A percentile compares a stretch with the other conserved stretches of the same genome.
These are phyloP conservation scores for Nothobranchius kuhntae DNA, from an alignment of 2,113 vertebrate species.

Conservation along the genomic window DNA sequence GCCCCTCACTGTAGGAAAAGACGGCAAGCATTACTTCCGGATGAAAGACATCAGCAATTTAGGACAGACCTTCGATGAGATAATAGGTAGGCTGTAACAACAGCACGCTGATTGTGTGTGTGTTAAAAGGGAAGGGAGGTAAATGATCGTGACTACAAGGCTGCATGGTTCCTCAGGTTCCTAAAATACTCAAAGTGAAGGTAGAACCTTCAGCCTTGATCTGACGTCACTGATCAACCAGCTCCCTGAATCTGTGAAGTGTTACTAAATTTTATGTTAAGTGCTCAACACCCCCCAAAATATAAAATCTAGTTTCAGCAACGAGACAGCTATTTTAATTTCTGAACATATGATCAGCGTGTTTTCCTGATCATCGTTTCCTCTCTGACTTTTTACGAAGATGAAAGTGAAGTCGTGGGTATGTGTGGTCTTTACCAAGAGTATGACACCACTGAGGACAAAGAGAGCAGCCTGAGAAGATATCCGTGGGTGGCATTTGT, in stretches of 20 bases:
- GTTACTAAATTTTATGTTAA: slow-evolving; percentile 9
- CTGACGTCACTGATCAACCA: slow-evolving; percentile 9
- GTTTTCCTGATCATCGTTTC: background rate
- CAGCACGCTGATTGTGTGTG: background rate
- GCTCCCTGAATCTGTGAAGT: slow-evolving; percentile 1
- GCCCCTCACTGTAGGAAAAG: slow-evolving; percentile 42
- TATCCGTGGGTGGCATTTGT: slow-evolving; percentile 71
- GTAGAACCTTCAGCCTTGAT: slow-evolving; percentile 11
- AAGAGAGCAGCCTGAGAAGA: background rate
- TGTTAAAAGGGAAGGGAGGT: background rate
- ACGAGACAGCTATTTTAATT: background rate
- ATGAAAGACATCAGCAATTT: slow-evolving; percentile 4
- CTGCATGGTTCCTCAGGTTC: slow-evolving; percentile 9
- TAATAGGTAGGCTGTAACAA: slow-evolving; percentile 70
- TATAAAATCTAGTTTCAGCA: background rate
- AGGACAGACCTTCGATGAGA: slow-evolving; percentile 68
- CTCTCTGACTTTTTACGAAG: slow-evolving; percentile 43
- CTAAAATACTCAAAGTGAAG: slow-evolving; percentile 16
- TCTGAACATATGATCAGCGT: background rate
- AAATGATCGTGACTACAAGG: slow-evolving; percentile 1
- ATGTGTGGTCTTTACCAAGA: slow-evolving; percentile 76
- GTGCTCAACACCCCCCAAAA: background rate
- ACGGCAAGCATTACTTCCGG: slow-evolving; percentile 65
- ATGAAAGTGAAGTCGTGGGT: slow-evolving; percentile 62
- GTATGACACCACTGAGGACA: accelerated